Evolutionary conservation across 2,113 vertebrate species (phyloP).

Genomic region (Bubo scandiacus): DNA sequence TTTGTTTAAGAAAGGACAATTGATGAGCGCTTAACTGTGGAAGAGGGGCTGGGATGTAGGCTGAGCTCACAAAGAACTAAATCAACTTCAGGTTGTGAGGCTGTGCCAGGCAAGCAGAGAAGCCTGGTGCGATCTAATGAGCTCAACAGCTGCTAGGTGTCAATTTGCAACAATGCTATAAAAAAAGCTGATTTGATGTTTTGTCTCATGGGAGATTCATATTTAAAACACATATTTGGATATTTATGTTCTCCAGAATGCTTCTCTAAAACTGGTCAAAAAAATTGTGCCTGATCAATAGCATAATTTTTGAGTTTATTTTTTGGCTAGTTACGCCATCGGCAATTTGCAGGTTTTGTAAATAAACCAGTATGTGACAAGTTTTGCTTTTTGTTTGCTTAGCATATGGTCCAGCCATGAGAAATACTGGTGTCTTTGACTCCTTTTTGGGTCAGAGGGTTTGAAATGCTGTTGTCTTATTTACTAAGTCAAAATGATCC

Average conservation of each 20-base stretch:
- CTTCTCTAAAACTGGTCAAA: background rate
- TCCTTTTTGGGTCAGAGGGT: background rate
- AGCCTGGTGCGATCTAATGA: slow-evolving; percentile 18
- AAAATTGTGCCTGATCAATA: background rate
- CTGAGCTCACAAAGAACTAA: background rate
- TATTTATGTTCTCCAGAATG: background rate
- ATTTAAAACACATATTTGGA: background rate
- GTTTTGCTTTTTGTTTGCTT: background rate
- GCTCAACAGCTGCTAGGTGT: slow-evolving; percentile 36
- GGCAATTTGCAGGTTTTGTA: background rate
- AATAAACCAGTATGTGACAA: background rate
- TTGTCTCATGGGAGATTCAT: background rate
- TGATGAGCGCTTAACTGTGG: background rate
- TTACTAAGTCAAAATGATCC: background rate
- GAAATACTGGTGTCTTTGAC: background rate
- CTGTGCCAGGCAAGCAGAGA: background rate
- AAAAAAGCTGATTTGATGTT: background rate
- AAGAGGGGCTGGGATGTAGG: background rate
- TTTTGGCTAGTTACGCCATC: background rate
- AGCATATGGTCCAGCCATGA: background rate
- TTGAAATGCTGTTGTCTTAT: background rate
- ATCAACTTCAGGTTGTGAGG: background rate
- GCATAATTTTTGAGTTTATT: background rate
- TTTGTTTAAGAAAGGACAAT: background rate
- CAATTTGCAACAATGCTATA: background rate